Evolutionary conservation across 2,113 vertebrate genomes (phyloP), one percentile per base, ranked within the genome.

Genomic region (Tragelaphus strepsiceros): DNA sequence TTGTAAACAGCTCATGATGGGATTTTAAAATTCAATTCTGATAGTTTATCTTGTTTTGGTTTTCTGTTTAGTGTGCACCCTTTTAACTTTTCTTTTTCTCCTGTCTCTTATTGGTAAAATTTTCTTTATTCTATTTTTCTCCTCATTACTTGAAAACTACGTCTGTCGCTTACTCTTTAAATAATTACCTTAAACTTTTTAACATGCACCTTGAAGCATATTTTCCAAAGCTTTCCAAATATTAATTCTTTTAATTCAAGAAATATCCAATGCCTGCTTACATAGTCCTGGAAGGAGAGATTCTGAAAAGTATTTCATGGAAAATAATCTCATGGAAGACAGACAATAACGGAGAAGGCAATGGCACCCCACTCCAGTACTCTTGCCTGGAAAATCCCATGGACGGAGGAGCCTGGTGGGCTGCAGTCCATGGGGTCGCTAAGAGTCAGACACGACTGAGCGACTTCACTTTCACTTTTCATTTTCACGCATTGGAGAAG

Each of bases 1-100:
- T 54, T 92, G 21, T 78, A 96, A 88, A 92, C 85, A 96, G 13
- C 13, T 51, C 61, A 62, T 88, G 84, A 92, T 1, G 15, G 22
- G 32, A 62, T 88, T 90, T 97, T 84, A 43, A 19, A 92, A 96
- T 93, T 96, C 67, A 85, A 7, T 88, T 81, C 78, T 87, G 87
- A 86, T 59, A 78, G 51, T 16, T 4, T 53, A 2, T 56, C 67
- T 35, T 96, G 61, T 62, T 95, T 85, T 28, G 8, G 19, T 77
- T 74, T 85, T 93, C 35, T 56, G 8, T 90, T 85, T 58, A 43
- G 13, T 62, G 9, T 56, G 35, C 2, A 56, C 19, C 4, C 24
- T 22, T 84, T 96, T 87, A 30, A 82, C 30, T n/a, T 24, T 22
- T 64, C 53, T 17, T n/a, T 82, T n/a, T 24, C 7, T 13, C 61